Base-by-base conservation (phyloP, 1,140 invertebrate genomes). In the Halyomorpha halys region DNA sequence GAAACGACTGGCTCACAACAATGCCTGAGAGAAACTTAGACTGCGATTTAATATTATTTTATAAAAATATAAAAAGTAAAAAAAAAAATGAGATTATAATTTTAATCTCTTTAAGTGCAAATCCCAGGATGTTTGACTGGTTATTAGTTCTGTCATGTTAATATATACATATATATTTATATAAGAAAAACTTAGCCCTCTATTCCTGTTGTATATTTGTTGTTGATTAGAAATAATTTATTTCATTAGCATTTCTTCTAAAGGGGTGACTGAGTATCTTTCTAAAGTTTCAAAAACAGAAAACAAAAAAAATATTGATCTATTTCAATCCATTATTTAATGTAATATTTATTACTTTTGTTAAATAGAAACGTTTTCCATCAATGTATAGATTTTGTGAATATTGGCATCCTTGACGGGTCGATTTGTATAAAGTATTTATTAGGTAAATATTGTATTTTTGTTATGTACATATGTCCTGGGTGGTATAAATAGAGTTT, bases 21-120 rank as follows among this genome's bases (percentile, higher is more conserved):
- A 56, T 56, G 53, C 53, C 53, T 56, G 53, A 56, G 53, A 56
- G 53, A 56, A 56, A 56, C 53, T 56, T 56, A 56, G 53, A 56
- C 53, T 56, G 53, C 53, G 23, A 56, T 56, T 56, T 23, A 56
- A 56, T 56, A 56, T 56, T 56, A 56, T 56, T 56, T 56, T 56
- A 56, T 56, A 25, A 56, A 23, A 11, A 21, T 49, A 16, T 56
- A 16, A 56, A 56, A 56, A 23, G 2, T 9, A 25, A 56, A 56
- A 23, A 56, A 23, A 56, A 56, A 56, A 9, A 25, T 6, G 18
- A 23, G 53, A 56, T 21, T 56, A 25, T 56, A 25, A 56, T 56
- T 56, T 21, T 23, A 23, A 49, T 18, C 21, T 21, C 21, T 49
- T 23, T 15, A 56, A 56, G 19, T 23, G 18, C 23, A 56, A 56